Conservation (phyloP, 1,140 invertebrate genomes). For the Calosoma granatense region DNA sequence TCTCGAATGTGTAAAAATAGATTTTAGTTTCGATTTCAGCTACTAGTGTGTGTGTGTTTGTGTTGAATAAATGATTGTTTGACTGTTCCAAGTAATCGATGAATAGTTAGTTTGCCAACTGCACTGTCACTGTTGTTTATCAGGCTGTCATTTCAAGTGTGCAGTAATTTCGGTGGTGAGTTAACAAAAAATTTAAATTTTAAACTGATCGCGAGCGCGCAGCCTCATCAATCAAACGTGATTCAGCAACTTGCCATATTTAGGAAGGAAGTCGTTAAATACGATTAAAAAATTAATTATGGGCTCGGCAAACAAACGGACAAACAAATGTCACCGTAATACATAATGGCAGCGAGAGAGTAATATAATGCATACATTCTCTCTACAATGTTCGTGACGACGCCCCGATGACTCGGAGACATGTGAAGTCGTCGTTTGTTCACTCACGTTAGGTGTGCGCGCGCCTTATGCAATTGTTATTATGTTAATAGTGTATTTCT, state of each 20-base stretch:
- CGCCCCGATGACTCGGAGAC: not conserved
- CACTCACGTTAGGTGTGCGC: not conserved
- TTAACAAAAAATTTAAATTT: conserved; percentile 9
- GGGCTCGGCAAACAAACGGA: not conserved
- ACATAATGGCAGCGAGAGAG: not conserved
- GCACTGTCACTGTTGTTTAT: not conserved
- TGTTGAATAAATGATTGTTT: no score
- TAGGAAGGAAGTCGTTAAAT: conserved; percentile 9
- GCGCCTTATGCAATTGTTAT: not conserved
- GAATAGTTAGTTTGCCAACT: no score
- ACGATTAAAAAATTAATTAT: conserved; percentile 3
- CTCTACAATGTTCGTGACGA: not conserved
- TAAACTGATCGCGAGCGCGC: not conserved
- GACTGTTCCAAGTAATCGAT: no score
- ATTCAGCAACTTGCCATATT: conserved; percentile 6
- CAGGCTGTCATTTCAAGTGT: not conserved
- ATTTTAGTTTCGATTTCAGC: no score
- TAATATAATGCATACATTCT: not conserved
- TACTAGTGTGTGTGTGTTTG: no score
- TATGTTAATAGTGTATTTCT: no score
- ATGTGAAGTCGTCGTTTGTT: not conserved
- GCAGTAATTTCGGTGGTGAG: conserved; percentile 1
- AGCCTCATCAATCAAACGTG: not conserved
- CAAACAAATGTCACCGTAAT: not conserved
- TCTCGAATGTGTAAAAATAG: no score